phyloP scores from a whole-genome alignment of 2,113 vertebrate species.

The Callipepla californica region DNA sequence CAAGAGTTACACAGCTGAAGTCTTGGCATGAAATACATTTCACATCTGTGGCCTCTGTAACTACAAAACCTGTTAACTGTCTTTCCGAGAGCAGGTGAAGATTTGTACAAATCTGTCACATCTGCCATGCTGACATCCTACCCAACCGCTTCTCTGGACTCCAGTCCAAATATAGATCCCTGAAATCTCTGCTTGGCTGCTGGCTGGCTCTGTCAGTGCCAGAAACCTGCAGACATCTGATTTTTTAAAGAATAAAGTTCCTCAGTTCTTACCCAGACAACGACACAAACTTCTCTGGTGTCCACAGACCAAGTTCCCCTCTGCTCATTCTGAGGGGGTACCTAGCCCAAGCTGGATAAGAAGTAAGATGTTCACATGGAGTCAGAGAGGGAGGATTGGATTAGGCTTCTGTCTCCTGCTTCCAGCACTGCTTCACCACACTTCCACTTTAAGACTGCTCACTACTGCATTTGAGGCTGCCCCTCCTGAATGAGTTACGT shows the following conservation, averaged over 20 bases:
- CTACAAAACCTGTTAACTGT: not conserved
- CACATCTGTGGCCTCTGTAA: not conserved
- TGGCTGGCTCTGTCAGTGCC: not conserved
- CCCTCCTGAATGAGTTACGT: not conserved
- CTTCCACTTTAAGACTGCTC: not conserved
- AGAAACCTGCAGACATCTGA: not conserved
- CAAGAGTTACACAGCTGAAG: not conserved
- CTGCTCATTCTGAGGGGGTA: not conserved
- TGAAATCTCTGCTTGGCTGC: not conserved
- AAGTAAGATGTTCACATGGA: not conserved
- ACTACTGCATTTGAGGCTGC: not conserved
- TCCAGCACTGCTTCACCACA: not conserved
- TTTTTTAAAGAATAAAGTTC: constrained; percentile 5
- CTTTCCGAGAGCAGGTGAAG: not conserved
- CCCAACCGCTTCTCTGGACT: not conserved
- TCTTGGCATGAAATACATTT: not conserved
- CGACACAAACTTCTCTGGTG: not conserved
- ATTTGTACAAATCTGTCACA: constrained; percentile 24
- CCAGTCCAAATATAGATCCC: constrained; percentile 35
- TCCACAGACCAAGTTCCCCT: accelerated
- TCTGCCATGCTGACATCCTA: constrained; percentile 1
- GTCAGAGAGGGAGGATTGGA: not conserved
- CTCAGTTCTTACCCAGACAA: not conserved
- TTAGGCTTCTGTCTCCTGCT: not conserved
- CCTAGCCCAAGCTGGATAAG: not conserved